Percentiles rank a stretch among this genome's conserved stretches.
phyloP scores from a whole-genome alignment of 2,113 vertebrate genomes.

The Paralichthys olivaceus region DNA sequence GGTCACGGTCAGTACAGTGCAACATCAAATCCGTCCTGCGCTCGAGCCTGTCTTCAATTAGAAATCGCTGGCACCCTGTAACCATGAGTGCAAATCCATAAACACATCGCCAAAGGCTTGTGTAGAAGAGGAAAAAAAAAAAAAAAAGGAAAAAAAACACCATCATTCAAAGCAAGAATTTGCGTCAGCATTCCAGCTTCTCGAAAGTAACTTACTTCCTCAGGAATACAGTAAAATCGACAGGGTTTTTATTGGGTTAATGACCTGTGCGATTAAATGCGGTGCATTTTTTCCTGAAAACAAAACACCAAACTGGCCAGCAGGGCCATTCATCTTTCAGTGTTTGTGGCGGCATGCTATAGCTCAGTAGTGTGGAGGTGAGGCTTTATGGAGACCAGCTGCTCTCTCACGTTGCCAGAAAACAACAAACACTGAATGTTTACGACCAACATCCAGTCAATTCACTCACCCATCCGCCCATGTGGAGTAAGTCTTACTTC shows the following conservation, averaged over 20 bases:
- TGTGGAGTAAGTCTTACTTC: slow-evolving; percentile 26
- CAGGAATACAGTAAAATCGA: slow-evolving; percentile 26
- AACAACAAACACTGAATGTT: slow-evolving; percentile 72
- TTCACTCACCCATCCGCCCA: slow-evolving; percentile 28
- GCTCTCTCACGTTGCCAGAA: slow-evolving; percentile 42
- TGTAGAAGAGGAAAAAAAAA: slow-evolving; percentile 4
- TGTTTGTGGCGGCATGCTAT: slow-evolving; percentile 33
- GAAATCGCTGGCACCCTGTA: slow-evolving; percentile 30
- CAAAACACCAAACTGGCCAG: slow-evolving; percentile 31
- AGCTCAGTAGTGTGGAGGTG: slow-evolving; percentile 45
- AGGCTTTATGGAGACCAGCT: slow-evolving; percentile 73
- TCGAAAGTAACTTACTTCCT: slow-evolving; percentile 3
- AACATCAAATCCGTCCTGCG: slow-evolving; percentile 16
- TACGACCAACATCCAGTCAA: slow-evolving; percentile 55
- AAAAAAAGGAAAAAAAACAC: neutral
- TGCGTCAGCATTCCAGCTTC: slow-evolving; percentile 12
- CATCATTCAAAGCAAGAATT: slow-evolving; percentile 32
- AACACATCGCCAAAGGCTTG: slow-evolving; percentile 35
- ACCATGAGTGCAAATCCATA: slow-evolving; percentile 38
- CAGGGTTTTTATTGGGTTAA: slow-evolving; percentile 27
- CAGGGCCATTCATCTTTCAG: slow-evolving; percentile 29
- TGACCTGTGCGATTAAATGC: slow-evolving; percentile 32
- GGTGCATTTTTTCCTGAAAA: slow-evolving; percentile 25
- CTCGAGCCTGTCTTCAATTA: slow-evolving; percentile 34
- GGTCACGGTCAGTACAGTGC: slow-evolving; percentile 29